phyloP scores from a whole-genome alignment of 2,113 vertebrate genomes.

The pig (Sus scrofa) region T2T-Sscrofa CM000830.6:60466001-60466500 shows the following conservation, averaged over 20 bases:
- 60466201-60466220: constrained; percentile 32
- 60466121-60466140: neutral
- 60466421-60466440: constrained; percentile 11
- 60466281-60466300: constrained; percentile 12
- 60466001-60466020: neutral
- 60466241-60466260: constrained; percentile 64
- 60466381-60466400: neutral
- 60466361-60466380: constrained; percentile 50
- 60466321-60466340: neutral
- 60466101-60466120: constrained; percentile 36
- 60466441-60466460: constrained; percentile 12
- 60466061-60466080: neutral
- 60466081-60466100: neutral
- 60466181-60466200: constrained; percentile 35
- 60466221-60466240: neutral
- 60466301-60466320: constrained; percentile 13
- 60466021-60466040: neutral
- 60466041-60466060: neutral
- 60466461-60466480: constrained; percentile 17
- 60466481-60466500: constrained; percentile 46
- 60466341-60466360: constrained; percentile 41
- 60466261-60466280: constrained; percentile 14
- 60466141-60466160: constrained; percentile 36
- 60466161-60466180: constrained; percentile 6
- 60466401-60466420: neutral